Evolutionary conservation across 2,888 invertebrate genomes (phyloP), one percentile per base, ranked within the genome.

Genomic region (Apamea crenata): DNA sequence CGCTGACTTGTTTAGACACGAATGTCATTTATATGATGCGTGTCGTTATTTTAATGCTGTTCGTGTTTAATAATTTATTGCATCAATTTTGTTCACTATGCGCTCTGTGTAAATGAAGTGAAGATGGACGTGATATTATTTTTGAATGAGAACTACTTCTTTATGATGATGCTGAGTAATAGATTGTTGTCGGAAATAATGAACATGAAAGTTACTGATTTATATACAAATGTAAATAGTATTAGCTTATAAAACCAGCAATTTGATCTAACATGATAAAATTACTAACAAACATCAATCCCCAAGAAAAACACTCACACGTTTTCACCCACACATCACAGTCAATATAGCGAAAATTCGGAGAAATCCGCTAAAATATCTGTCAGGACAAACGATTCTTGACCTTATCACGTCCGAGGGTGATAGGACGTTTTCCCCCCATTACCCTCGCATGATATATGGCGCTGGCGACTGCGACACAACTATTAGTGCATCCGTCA

Each of bases 401-500:
- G 94, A 94, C 95, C 94, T 95, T 96, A 96, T 96, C 96, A 95
- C 94, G 93, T 92, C 91, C 91, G 91, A 92, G 94, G 94, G 95
- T 94, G 96, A 95, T 95, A 94, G 93, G 92, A 90, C 92, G 93
- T 94, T 95, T 95, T 94, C 95, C 93, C 95, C 95, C 95, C 94
- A 94, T 95, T 95, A 95, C 94, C 94, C 95, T 93, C 93, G 93
- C 94, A 95, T 96, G 96, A 97, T 96, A 94, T 96, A 96, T 95
- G 95, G 92, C 86, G 90, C 7, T 88, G 92, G 93, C 93, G 94
- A 93, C 91, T 93, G 95, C 94, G 96, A 95, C 95, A 95, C 95
- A 94, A 96, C 97, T 97, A 97, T 97, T 97, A 97, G 96, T 96
- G 97, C 97, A 97, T 97, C 94, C 93, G 95, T 97, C 97, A 97